These are phyloP conservation scores for Tragelaphus eurycerus DNA, from an alignment of 2,797 vertebrate genomes.

Conservation along the genomic window DNA sequence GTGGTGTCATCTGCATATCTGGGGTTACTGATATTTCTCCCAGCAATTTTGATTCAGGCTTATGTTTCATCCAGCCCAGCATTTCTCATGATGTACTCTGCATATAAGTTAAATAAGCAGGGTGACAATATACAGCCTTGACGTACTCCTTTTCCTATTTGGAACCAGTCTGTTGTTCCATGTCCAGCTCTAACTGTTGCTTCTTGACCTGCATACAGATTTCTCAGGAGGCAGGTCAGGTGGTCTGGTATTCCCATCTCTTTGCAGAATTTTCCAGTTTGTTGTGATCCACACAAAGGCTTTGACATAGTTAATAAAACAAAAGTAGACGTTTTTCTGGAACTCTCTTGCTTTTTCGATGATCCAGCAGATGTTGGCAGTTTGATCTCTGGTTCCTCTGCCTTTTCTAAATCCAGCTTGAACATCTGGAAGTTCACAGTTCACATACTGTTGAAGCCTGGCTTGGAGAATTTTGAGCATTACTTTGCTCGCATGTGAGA, in stretches of 20 bases:
- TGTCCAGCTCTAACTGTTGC: background rate
- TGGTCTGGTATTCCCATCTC: background rate
- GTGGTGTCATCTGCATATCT: background rate
- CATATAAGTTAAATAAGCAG: background rate
- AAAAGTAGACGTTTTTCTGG: background rate
- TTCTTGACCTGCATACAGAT: background rate
- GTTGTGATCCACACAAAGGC: background rate
- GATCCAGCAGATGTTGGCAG: background rate
- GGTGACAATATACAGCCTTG: background rate
- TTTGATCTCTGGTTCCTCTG: background rate
- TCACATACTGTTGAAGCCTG: background rate
- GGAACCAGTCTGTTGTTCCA: background rate
- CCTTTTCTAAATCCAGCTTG: background rate
- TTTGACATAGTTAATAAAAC: background rate
- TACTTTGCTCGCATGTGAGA: background rate
- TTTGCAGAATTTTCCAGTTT: background rate
- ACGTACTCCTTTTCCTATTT: background rate
- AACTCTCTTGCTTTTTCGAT: background rate
- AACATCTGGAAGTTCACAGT: background rate
- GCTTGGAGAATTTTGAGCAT: background rate
- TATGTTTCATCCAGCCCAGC: background rate
- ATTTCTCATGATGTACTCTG: background rate
- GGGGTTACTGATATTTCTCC: background rate
- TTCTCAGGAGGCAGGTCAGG: background rate
- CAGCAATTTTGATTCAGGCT: rapidly evolving